These are phyloP conservation scores for Pachypsylla venusta DNA, from an alignment of 1,140 invertebrate genomes.

Conservation along the genomic window DNA sequence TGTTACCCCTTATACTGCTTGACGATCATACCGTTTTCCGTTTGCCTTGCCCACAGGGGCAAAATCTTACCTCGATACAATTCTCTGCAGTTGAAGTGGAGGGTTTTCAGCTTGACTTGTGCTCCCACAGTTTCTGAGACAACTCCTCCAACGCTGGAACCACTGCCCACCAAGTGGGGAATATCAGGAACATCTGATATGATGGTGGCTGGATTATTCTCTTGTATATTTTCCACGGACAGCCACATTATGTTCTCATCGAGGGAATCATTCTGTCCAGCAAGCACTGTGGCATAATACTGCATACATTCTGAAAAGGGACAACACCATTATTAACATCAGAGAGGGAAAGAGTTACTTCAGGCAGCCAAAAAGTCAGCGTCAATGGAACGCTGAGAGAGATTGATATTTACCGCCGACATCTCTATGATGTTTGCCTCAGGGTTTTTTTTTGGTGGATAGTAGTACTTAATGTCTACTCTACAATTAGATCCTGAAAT, in stretches of 20 bases:
- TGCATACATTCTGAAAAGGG: constrained; percentile 70
- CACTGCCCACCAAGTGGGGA: constrained; percentile 80
- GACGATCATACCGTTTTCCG: no score
- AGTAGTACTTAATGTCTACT: no score
- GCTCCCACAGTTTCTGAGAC: constrained; percentile 83
- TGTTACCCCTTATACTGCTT: no score
- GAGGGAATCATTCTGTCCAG: constrained; percentile 54
- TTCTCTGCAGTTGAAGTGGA: constrained; percentile 22
- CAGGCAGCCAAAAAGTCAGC: constrained; percentile 77
- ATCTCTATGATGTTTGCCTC: no score
- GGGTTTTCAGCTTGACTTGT: neutral
- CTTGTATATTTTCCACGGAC: constrained; percentile 79
- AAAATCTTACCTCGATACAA: constrained; percentile 16
- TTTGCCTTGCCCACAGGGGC: no score
- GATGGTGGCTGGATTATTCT: constrained; percentile 43
- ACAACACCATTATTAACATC: no score
- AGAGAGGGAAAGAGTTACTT: no score
- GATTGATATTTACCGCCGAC: no score
- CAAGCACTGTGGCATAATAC: constrained; percentile 92
- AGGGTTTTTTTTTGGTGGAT: no score
- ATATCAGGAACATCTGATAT: constrained; percentile 61
- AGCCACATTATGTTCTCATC: constrained; percentile 90
- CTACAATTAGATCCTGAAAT: no score
- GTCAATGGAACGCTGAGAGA: no score
- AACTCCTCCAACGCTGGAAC: constrained; percentile 89